Percentiles rank a stretch among this genome's conserved stretches.
Evolutionary conservation across 2,797 vertebrate genomes (phyloP).

Genomic region (Neosilurus mollespiculum): DNA sequence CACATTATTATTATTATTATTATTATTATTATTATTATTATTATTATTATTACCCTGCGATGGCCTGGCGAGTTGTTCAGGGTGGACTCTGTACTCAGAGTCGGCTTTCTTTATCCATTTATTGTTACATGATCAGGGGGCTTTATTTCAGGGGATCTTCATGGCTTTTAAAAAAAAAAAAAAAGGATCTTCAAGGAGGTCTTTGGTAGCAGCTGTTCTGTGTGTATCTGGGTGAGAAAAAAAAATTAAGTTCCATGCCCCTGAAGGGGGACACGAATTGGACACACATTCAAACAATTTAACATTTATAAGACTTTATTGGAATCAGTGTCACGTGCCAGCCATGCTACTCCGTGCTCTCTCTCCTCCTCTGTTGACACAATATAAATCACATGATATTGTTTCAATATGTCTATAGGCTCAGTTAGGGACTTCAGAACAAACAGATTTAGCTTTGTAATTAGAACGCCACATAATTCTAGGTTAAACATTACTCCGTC

Average conservation of each 20-base stretch:
- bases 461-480: slow-evolving; percentile 29
- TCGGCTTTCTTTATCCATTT: slow-evolving; percentile 68
- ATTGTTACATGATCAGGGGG: background rate
- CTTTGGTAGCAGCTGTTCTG: slow-evolving; percentile 80
- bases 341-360: slow-evolving; percentile 33
- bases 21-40: too few relatives aligned
- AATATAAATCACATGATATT: slow-evolving; percentile 47
- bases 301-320: slow-evolving; percentile 82
- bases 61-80: too few relatives aligned
- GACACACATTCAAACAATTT: slow-evolving; percentile 81
- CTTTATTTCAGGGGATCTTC: slow-evolving; percentile 30
- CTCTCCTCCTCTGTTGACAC: slow-evolving; percentile 31
- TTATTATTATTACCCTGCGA: too few relatives aligned
- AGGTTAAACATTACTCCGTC: slow-evolving; percentile 9
- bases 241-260: slow-evolving; percentile 70
- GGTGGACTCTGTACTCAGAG: too few relatives aligned
- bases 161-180: slow-evolving; percentile 54
- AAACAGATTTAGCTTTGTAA: slow-evolving; percentile 34
- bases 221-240: slow-evolving; percentile 43
- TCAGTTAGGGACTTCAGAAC: slow-evolving; percentile 45
- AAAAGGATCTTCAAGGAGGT: slow-evolving; percentile 63
- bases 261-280: slow-evolving; percentile 78
- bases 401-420: slow-evolving; percentile 53
- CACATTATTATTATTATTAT: too few relatives aligned
- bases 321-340: slow-evolving; percentile 72